Conservation (phyloP, 2,888 invertebrate genomes). For the Drosophila maculinotata region DNA sequence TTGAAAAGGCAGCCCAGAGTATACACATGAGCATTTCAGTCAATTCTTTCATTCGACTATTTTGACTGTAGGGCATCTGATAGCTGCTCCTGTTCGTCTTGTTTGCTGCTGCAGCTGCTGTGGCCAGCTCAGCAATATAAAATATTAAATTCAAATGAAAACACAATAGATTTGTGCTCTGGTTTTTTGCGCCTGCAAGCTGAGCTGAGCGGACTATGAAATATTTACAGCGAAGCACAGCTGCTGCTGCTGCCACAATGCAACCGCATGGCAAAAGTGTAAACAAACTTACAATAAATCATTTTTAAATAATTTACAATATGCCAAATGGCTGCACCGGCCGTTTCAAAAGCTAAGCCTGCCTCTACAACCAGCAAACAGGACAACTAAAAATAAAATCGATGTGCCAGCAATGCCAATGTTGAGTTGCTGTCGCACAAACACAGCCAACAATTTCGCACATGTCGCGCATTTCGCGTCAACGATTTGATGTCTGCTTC, state of each 20-base stretch:
- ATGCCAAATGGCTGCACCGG: constrained; percentile 35
- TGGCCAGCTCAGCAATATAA: constrained; percentile 41
- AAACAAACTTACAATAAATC: constrained; percentile 77
- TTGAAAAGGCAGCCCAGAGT: neutral
- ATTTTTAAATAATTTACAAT: constrained; percentile 76
- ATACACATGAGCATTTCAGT: neutral
- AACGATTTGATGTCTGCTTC: constrained; percentile 55
- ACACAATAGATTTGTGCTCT: constrained; percentile 69
- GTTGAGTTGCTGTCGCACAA: constrained; percentile 17
- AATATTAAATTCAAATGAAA: constrained; percentile 75
- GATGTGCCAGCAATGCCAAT: constrained; percentile 40
- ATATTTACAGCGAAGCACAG: constrained; percentile 61
- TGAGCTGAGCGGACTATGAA: constrained; percentile 40
- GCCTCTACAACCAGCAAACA: neutral
- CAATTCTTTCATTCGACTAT: neutral
- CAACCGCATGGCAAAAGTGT: constrained; percentile 74
- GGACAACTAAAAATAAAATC: constrained; percentile 31
- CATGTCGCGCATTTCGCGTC: constrained; percentile 62
- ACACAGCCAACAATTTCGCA: constrained; percentile 27
- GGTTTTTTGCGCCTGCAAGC: constrained; percentile 29
- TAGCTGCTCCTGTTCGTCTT: neutral
- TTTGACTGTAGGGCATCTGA: constrained; percentile 13
- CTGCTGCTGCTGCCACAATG: constrained; percentile 48
- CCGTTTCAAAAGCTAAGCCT: constrained; percentile 4
- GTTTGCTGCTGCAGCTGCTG: no score